These are phyloP conservation scores for Turritopsis rubra DNA, from an alignment of 30 jellyfish, hydroid and myxozoan genomes.

Conservation along the genomic window DNA sequence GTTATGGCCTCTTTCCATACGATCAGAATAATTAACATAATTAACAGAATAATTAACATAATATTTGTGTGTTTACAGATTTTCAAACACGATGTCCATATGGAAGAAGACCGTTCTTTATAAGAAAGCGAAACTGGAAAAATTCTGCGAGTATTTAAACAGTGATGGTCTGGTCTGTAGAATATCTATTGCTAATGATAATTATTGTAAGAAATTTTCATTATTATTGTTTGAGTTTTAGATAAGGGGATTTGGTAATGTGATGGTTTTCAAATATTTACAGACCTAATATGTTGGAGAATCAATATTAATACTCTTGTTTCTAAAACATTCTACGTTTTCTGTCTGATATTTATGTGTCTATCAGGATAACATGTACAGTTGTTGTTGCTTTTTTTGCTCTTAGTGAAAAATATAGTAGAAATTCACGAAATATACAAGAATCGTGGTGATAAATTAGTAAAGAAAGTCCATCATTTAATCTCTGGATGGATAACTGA, in stretches of 20 bases:
- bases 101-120: constrained; percentile 77
- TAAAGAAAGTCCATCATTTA: constrained; percentile 47
- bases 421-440: constrained; percentile 71
- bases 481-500: constrained; percentile 70
- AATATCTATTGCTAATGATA: constrained; percentile 62
- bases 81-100: constrained; percentile 77
- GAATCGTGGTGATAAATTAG: constrained; percentile 73
- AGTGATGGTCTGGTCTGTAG: constrained; percentile 80
- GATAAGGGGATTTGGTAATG: too few relatives aligned
- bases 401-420: constrained; percentile 59
- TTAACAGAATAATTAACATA: background rate
- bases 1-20: too few relatives aligned
- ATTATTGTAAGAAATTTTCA: constrained; percentile 37
- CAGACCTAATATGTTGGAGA: too few relatives aligned
- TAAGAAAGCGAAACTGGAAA: constrained; percentile 80
- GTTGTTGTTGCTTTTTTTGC: background rate
- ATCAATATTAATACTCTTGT: too few relatives aligned
- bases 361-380: too few relatives aligned
- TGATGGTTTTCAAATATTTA: too few relatives aligned
- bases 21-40: too few relatives aligned
- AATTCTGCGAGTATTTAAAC: constrained; percentile 61
- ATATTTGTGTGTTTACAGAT: constrained; percentile 24
- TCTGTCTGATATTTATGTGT: too few relatives aligned
- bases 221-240: too few relatives aligned
- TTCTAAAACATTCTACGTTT: too few relatives aligned